Percentiles rank a stretch among this genome's conserved stretches.
Evolutionary conservation across 2,888 invertebrate genomes (phyloP).

Genomic region (Augochlorella aurata): DNA sequence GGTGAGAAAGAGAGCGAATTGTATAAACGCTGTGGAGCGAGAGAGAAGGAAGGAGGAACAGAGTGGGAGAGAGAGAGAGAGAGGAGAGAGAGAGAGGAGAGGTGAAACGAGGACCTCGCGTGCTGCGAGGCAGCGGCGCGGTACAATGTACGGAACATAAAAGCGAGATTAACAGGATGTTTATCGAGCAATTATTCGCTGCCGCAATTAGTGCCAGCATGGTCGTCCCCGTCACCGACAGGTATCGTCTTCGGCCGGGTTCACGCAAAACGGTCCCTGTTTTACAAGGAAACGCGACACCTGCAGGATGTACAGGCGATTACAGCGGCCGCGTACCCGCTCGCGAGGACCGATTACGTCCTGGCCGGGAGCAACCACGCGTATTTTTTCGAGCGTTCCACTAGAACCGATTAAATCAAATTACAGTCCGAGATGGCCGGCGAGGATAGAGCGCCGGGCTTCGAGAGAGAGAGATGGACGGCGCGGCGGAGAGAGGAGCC

Average conservation of each 20-base stretch:
- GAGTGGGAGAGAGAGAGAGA: neutral
- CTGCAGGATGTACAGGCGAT: constrained; percentile 53
- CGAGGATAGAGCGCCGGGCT: neutral
- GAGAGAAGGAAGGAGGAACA: neutral
- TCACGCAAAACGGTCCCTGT: constrained; percentile 36
- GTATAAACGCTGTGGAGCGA: neutral
- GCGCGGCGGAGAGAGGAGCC: too few species aligned
- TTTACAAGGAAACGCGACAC: constrained; percentile 53
- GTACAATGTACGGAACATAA: constrained; percentile 65
- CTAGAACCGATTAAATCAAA: constrained; percentile 25
- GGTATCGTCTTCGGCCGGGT: constrained; percentile 54
- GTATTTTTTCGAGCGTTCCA: constrained; percentile 7
- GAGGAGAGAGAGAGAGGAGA: neutral
- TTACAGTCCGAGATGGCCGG: neutral
- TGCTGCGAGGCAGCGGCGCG: constrained; percentile 48
- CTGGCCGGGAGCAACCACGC: constrained; percentile 13
- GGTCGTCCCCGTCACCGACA: constrained; percentile 54
- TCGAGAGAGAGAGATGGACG: too few species aligned
- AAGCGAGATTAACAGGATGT: constrained; percentile 79
- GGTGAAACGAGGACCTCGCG: constrained; percentile 57
- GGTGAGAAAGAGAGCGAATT: constrained; percentile 22
- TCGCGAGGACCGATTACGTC: constrained; percentile 19
- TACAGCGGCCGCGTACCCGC: constrained; percentile 4
- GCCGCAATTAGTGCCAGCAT: constrained; percentile 73
- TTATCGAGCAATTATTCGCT: constrained; percentile 79